Evolutionary conservation across 2,888 invertebrate genomes (phyloP).

Genomic region (Teleiodes luculella): DNA sequence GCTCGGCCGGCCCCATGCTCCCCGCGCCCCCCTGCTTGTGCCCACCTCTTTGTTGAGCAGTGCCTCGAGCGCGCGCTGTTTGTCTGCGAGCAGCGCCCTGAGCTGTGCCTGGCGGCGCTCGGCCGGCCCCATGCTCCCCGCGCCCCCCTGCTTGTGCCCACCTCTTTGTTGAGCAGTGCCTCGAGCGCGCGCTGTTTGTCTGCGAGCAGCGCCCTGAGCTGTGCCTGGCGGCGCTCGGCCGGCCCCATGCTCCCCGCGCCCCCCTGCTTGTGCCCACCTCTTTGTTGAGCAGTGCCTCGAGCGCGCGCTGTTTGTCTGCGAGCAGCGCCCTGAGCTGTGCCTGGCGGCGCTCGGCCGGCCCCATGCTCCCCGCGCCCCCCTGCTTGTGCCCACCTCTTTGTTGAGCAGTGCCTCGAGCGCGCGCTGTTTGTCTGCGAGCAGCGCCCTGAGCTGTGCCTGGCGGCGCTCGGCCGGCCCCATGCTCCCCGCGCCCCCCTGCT

Average conservation of each 20-base stretch:
- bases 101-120: conserved; percentile 60
- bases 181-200: conserved; percentile 83
- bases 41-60: conserved; percentile 80
- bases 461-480: conserved; percentile 1
- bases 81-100: conserved; percentile 79
- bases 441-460: conserved; percentile 75
- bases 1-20: conserved; percentile 9
- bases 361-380: not conserved
- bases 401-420: conserved; percentile 82
- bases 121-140: conserved; percentile 16
- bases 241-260: not conserved
- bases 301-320: conserved; percentile 81
- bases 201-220: conserved; percentile 77
- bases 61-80: conserved; percentile 82
- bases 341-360: conserved; percentile 36
- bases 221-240: conserved; percentile 47
- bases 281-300: conserved; percentile 82
- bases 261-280: conserved; percentile 53
- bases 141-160: conserved; percentile 23
- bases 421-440: conserved; percentile 81
- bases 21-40: conserved; percentile 21
- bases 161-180: conserved; percentile 82
- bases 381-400: conserved; percentile 68
- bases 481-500: not conserved
- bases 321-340: conserved; percentile 76